Evolutionary conservation across 2,113 vertebrate genomes (phyloP), one percentile per base, ranked within the genome.

Genomic region (Centrocercus urophasianus): DNA sequence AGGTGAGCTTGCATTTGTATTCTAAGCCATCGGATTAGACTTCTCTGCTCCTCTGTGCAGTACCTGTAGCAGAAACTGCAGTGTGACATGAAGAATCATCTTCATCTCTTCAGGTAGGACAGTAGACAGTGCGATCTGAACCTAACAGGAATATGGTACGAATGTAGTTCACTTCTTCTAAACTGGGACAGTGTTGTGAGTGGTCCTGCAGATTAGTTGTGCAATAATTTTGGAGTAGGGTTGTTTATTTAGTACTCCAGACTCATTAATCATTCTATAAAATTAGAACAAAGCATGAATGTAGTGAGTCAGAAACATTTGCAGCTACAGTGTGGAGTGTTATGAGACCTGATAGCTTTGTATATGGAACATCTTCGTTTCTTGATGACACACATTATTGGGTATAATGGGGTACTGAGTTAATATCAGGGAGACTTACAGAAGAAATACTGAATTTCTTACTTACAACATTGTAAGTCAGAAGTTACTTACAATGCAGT

Each of bases 211-310:
- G 10, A 28, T 64, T 25, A 38, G 21, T 60, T 81, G 70, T 83
- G 34, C 60, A 50, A 27, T 73, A 77, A 67, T 63, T 94, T 34
- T 77, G n/a, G 45, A 50, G n/a, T 80, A 40, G 36, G 8, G 45
- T 86, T 92, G 71, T 90, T 90, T 90, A 74, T 90, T 90, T 95
- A 92, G 61, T 75, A 67, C 27, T 4, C 28, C 54, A 88, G 86
- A 90, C 88, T 89, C 80, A 90, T 90, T 74, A 89, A 78, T 42
- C 7, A 56, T 88, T 71, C 34, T 42, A 13, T 66, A 94, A 81
- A 34, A 81, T 78, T 4, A 81, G 16, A 86, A 9, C 8, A 78
- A 81, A 67, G 25, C 27, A 32, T 38, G 6, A 81, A 17, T 86
- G 83, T 43, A 60, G 57, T 1, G 76, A 92, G n/a, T 56, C 56